phyloP scores from a whole-genome alignment of 2,888 invertebrate genomes.

The Byasa hedistus region DNA sequence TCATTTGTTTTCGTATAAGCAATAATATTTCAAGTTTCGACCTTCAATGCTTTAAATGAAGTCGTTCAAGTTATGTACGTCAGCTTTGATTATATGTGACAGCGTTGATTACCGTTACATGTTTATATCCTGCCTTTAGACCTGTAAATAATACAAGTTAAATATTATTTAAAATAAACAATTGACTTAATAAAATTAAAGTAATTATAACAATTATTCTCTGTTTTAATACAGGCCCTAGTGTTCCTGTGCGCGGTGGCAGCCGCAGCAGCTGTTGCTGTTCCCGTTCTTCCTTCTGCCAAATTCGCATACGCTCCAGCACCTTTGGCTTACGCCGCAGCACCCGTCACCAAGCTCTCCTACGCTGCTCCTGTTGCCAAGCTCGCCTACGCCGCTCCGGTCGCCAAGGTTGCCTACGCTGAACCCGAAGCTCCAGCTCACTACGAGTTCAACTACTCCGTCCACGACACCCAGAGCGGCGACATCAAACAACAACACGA shows the following conservation, averaged over 20 bases:
- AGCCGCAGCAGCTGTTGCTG: conserved; percentile 32
- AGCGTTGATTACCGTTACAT: no score
- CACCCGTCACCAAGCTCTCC: no score
- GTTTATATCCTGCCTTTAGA: no score
- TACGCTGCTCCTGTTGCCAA: conserved; percentile 41
- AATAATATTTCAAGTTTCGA: no score
- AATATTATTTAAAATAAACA: no score
- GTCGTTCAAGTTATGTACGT: no score
- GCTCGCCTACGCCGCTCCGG: conserved; percentile 44
- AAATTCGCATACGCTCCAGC: conserved; percentile 33
- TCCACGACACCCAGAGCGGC: conserved; percentile 67
- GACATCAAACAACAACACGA: conserved; percentile 74
- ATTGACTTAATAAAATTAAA: no score
- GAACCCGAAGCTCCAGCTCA: conserved; percentile 62
- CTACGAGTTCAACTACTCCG: conserved; percentile 70
- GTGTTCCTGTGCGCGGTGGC: conserved; percentile 62
- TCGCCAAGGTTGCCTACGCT: conserved; percentile 56
- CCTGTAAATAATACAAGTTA: no score
- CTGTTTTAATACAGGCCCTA: conserved; percentile 39
- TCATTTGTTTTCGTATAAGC: no score
- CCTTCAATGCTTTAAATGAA: no score
- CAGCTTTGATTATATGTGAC: no score
- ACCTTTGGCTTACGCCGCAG: conserved; percentile 34
- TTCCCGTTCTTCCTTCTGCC: conserved; percentile 36
- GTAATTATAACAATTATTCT: no score